phyloP scores from a whole-genome alignment of 2,113 vertebrate genomes.

The Chloebia gouldiae region DNA sequence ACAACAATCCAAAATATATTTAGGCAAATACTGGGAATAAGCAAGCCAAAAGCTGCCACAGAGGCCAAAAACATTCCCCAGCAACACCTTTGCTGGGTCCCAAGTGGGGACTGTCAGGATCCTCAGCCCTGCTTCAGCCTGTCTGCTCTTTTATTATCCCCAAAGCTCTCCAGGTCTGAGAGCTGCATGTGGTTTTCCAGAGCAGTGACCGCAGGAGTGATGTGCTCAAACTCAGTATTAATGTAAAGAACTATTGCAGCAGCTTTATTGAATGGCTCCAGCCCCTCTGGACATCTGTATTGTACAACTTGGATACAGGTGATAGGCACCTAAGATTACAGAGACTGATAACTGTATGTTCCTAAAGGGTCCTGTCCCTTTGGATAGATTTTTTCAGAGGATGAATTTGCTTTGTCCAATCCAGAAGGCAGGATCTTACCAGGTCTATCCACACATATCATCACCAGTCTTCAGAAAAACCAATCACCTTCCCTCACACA shows the following conservation, averaged over 20 bases:
- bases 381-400: conserved; percentile 38
- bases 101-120: not conserved
- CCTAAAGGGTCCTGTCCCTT: conserved; percentile 31
- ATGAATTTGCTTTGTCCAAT: conserved; percentile 37
- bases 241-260: conserved; percentile 32
- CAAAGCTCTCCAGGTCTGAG: not conserved
- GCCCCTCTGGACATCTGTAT: conserved; percentile 44
- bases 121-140: not conserved
- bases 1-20: not conserved
- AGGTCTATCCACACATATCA: not conserved
- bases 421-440: not conserved
- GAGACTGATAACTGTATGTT: conserved; percentile 19
- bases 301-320: conserved; percentile 14
- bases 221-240: conserved; percentile 2
- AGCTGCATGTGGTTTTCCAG: not conserved
- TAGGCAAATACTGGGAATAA: not conserved
- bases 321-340: conserved; percentile 57
- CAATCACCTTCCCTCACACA: not conserved
- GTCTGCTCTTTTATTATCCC: not conserved
- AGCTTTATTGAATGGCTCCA: conserved; percentile 30
- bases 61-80: not conserved
- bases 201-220: not conserved
- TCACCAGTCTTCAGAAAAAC: not conserved
- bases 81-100: not conserved
- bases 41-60: not conserved